Base-by-base conservation (phyloP, 37 sponge, comb jelly and placozoan genomes). In the Axinella damicornis region DNA sequence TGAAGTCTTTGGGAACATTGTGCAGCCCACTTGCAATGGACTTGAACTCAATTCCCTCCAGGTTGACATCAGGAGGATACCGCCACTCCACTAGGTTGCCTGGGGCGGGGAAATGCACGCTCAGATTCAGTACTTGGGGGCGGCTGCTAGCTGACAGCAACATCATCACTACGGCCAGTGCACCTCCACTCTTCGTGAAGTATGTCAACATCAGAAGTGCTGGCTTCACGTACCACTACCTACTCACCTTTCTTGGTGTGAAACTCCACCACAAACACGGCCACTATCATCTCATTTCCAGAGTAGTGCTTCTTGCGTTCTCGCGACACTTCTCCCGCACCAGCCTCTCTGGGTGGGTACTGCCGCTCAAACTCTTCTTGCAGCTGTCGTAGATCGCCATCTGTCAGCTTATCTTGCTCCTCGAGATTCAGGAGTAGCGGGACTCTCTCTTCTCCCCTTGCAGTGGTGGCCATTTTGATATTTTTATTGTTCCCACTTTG, bases 1-100 rank as follows among this genome's bases (percentile, higher is more conserved):
- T 86, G 61, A 94, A 92, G 60, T 99, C 99, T 63, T 85, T 82
- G 24, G 63, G 34, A 22, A 99, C 74, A 34, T 72, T 95, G 82
- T 99, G 99, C 12, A 90, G 69, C 24, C 99, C 99, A 73, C 99
- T 99, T 31, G 97, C 95, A 77, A 99, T 84, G 15, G 97, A 91
- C 78, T 96, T 99, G 77, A 99, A 95, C 83, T 99, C 99, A 5
- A 99, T 71, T 15, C 92, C 97, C 12, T 91, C 90, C 73, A 97
- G 66, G 34, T 87, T 57, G 38, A 91, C 77, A 21, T 73, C 92
- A 30, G 79, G 83, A 15, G 97, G 97, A 40, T 89, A 92, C 57
- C 63, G 73, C 97, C 97, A 99, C 70, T 98, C 98, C 30, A 98
- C 78, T 22, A 84, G 59, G 62, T 98, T 98, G 19, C 98, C 98